These are phyloP conservation scores for Aeoliscus strigatus DNA, from an alignment of 2,797 vertebrate genomes.

Conservation along the genomic window DNA sequence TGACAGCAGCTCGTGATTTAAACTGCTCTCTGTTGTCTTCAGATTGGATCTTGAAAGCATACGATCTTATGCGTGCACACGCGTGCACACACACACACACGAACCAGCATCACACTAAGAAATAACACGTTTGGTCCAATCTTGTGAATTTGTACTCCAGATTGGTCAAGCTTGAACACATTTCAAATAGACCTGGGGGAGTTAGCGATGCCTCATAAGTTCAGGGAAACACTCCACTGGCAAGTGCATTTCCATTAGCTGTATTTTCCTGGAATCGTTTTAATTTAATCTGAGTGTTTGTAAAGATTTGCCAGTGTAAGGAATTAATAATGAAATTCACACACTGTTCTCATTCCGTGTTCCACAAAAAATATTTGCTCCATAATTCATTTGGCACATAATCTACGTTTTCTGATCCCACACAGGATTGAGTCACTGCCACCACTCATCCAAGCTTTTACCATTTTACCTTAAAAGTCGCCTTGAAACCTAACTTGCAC, in stretches of 20 bases:
- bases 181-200: conserved; percentile 15
- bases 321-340: too few relatives aligned
- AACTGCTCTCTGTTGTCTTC: too few relatives aligned
- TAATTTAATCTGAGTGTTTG: conserved; percentile 10
- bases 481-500: too few relatives aligned
- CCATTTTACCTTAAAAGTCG: too few relatives aligned
- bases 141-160: conserved; percentile 13
- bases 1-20: conserved; percentile 36
- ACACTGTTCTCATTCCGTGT: too few relatives aligned
- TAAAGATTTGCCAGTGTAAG: too few relatives aligned
- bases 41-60: too few relatives aligned
- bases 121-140: conserved; percentile 1
- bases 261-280: neutral
- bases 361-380: too few relatives aligned
- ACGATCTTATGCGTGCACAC: conserved; percentile 14
- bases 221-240: conserved; percentile 16
- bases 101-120: conserved; percentile 8
- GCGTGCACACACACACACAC: conserved; percentile 7
- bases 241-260: neutral
- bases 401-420: too few relatives aligned
- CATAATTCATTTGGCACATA: too few relatives aligned
- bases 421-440: too few relatives aligned
- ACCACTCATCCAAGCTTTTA: too few relatives aligned
- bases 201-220: conserved; percentile 21
- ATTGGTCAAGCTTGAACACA: conserved; percentile 21